Percentiles rank a stretch among this genome's conserved stretches.
These are phyloP conservation scores for Ligdia adustata DNA, from an alignment of 2,888 invertebrate species.

Conservation along the genomic window DNA sequence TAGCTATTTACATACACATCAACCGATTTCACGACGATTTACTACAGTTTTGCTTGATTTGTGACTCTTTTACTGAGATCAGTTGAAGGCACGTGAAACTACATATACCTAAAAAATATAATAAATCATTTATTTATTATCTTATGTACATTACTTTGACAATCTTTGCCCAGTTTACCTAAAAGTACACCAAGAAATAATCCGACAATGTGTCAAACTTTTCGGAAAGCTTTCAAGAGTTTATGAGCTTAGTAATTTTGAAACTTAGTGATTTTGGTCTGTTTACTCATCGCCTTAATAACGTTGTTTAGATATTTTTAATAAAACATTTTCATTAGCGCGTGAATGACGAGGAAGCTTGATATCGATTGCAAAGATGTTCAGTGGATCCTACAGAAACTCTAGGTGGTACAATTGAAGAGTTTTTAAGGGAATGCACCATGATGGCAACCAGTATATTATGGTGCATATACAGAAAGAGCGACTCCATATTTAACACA, in stretches of 20 bases:
- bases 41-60: constrained; percentile 19
- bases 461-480: too few species aligned
- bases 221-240: constrained; percentile 2
- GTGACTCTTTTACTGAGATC: constrained; percentile 7
- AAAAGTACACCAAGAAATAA: neutral
- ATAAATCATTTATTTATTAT: neutral
- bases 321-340: too few species aligned
- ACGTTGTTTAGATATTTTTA: too few species aligned
- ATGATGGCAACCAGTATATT: too few species aligned
- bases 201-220: constrained; percentile 6
- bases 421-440: too few species aligned
- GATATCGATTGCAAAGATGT: too few species aligned
- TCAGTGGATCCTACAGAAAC: too few species aligned
- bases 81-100: constrained; percentile 15
- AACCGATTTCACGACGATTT: constrained; percentile 18
- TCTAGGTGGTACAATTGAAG: too few species aligned
- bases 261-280: neutral
- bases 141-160: constrained; percentile 3
- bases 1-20: constrained; percentile 18
- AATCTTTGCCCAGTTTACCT: neutral
- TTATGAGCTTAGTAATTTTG: constrained; percentile 9
- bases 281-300: neutral
- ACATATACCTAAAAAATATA: neutral
- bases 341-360: too few species aligned
- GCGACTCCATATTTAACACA: too few species aligned